These are phyloP conservation scores for Heterochromis multidens DNA, from an alignment of 2,113 vertebrate species.

Conservation along the genomic window DNA sequence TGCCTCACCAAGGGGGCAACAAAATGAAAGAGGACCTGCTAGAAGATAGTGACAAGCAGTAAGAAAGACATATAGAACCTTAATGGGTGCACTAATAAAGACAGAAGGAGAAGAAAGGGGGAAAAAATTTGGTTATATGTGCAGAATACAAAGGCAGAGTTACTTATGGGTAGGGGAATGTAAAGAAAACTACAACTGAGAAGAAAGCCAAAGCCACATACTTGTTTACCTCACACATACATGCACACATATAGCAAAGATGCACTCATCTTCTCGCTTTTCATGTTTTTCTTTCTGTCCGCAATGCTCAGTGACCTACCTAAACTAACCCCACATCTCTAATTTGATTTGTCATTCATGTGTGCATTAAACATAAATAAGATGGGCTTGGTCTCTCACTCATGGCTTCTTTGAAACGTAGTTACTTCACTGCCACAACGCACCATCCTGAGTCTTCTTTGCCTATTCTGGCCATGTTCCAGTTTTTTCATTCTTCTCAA, in stretches of 20 bases:
- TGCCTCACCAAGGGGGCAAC: constrained; percentile 52
- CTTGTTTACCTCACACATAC: not conserved
- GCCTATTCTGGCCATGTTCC: not conserved
- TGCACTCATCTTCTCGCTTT: not conserved
- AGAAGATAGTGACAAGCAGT: constrained; percentile 5
- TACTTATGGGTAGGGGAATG: not conserved
- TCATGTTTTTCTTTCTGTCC: not conserved
- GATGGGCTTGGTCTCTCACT: constrained; percentile 57
- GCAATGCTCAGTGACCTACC: constrained; percentile 48
- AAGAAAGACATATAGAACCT: constrained; percentile 20
- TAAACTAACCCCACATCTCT: constrained; percentile 48
- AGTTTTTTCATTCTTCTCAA: constrained; percentile 3
- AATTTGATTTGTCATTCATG: constrained; percentile 52
- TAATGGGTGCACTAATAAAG: constrained; percentile 25
- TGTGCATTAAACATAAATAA: constrained; percentile 70
- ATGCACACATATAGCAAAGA: constrained; percentile 5
- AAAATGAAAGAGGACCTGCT: constrained; percentile 63
- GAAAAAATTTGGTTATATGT: constrained; percentile 29
- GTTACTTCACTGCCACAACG: constrained; percentile 1
- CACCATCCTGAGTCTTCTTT: not conserved
- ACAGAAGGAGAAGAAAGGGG: not conserved
- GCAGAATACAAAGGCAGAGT: not conserved
- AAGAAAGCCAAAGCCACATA: not conserved
- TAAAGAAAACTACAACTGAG: not conserved
- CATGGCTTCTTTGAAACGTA: constrained; percentile 42